Percentiles rank a stretch among this genome's conserved stretches.
Evolutionary conservation across 1,140 invertebrate species (phyloP).

Genomic region (Procambarus virginalis): DNA sequence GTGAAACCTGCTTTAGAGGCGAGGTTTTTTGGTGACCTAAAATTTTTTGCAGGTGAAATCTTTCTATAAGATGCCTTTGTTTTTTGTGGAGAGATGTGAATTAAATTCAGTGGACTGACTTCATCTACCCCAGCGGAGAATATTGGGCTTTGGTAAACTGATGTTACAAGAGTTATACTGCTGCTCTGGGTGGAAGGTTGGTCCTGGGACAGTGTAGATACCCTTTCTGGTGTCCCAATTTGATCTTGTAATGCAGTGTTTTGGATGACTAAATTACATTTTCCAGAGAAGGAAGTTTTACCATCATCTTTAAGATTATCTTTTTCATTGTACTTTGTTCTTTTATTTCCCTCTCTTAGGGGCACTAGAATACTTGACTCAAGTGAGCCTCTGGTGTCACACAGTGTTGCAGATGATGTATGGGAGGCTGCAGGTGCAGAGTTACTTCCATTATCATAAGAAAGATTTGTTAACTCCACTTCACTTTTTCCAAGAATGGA

Average conservation of each 20-base stretch:
- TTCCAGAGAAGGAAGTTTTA: background rate
- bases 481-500: background rate
- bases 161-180: conserved; percentile 36
- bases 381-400: background rate
- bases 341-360: background rate
- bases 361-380: background rate
- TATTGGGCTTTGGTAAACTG: conserved; percentile 46
- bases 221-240: background rate
- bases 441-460: background rate
- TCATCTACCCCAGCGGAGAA: conserved; percentile 9
- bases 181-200: background rate
- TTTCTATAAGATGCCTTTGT: background rate
- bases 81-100: conserved; percentile 13
- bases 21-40: conserved; percentile 54
- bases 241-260: background rate
- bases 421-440: background rate
- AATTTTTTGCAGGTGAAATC: conserved; percentile 50
- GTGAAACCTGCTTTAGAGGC: conserved; percentile 50
- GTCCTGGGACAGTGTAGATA: background rate
- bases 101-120: background rate
- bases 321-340: background rate
- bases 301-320: background rate
- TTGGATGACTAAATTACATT: background rate
- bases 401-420: background rate
- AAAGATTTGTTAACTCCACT: background rate